These are phyloP conservation scores for Alligator sinensis DNA, from an alignment of 2,113 vertebrate genomes.

Conservation along the genomic window DNA sequence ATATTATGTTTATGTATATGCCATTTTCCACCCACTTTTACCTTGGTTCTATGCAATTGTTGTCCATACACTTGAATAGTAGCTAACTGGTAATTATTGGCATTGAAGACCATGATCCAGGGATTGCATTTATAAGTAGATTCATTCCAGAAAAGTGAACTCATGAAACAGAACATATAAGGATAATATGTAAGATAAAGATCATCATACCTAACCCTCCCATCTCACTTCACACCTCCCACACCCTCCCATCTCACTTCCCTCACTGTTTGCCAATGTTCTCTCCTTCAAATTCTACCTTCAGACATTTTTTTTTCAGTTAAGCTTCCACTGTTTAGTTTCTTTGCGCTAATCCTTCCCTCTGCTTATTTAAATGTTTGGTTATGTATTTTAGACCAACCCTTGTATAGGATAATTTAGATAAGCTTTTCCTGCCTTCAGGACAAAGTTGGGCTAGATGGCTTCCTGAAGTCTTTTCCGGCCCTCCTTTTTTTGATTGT, in stretches of 20 bases:
- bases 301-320: not conserved
- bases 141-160: conserved; percentile 22
- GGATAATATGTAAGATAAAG: not conserved
- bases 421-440: too few relatives aligned
- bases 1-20: accelerated
- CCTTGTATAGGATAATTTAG: too few relatives aligned
- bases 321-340: not conserved
- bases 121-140: not conserved
- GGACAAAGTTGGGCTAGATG: too few relatives aligned
- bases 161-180: not conserved
- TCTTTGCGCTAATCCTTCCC: not conserved
- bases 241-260: not conserved
- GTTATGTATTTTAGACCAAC: too few relatives aligned
- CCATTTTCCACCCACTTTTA: not conserved
- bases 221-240: not conserved
- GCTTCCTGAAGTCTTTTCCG: too few relatives aligned
- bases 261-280: not conserved
- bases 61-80: not conserved
- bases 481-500: too few relatives aligned
- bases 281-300: not conserved
- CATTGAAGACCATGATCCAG: not conserved
- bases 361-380: not conserved
- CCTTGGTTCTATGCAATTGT: not conserved
- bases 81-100: not conserved
- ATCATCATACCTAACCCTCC: not conserved